These are phyloP conservation scores for Suncus etruscus DNA, from an alignment of 2,113 vertebrate species.

Conservation along the genomic window DNA sequence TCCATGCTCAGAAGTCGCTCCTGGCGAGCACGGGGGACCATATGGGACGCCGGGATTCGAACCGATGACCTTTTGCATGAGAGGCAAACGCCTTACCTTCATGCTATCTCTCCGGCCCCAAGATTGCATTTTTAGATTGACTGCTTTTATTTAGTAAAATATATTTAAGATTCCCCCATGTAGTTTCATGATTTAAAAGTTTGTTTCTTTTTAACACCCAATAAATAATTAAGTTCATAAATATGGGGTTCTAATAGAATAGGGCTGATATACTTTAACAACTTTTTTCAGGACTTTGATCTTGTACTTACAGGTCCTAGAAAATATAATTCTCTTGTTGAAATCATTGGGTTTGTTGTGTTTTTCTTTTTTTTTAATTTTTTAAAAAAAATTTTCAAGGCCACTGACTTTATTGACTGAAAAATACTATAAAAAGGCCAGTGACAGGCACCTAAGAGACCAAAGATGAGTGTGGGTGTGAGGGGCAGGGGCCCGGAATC, in stretches of 20 bases:
- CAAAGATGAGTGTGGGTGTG: neutral
- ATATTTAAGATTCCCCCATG: neutral
- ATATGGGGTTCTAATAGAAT: neutral
- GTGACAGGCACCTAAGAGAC: conserved; percentile 66
- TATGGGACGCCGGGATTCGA: too few species aligned
- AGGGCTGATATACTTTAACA: neutral
- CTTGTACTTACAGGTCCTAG: neutral
- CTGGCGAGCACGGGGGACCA: too few species aligned
- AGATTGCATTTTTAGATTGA: neutral
- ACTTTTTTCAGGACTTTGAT: neutral
- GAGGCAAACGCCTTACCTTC: too few species aligned
- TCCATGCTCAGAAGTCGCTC: too few species aligned
- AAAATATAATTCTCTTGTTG: neutral
- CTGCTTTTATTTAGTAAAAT: neutral
- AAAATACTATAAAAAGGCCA: conserved; percentile 77
- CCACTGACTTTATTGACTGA: conserved; percentile 83
- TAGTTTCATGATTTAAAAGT: neutral
- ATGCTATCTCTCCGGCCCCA: too few species aligned
- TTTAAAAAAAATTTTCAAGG: conserved; percentile 49
- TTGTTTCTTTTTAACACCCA: neutral
- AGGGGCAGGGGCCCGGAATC: conserved; percentile 14
- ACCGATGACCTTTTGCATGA: too few species aligned
- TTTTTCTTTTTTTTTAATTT: neutral
- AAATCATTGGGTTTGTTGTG: neutral
- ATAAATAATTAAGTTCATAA: neutral